Evolutionary conservation across 2,888 invertebrate genomes (phyloP).

Genomic region (Graphium colonna): DNA sequence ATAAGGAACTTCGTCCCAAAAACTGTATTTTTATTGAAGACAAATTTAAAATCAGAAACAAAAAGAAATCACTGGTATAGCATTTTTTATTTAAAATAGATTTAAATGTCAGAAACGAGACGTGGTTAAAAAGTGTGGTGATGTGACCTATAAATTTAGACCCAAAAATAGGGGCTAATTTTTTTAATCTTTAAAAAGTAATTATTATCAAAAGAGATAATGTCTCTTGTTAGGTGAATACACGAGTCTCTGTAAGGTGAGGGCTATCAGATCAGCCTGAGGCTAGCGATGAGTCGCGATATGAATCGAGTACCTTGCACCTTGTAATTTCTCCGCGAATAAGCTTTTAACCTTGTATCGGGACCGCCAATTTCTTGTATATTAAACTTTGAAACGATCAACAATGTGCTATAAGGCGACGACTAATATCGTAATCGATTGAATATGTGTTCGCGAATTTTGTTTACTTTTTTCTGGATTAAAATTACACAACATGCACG

Average conservation of each 20-base stretch:
- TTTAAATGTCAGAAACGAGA: too few relatives aligned
- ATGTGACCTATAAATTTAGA: too few relatives aligned
- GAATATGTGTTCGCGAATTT: too few relatives aligned
- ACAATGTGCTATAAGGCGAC: too few relatives aligned
- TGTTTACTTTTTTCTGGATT: too few relatives aligned
- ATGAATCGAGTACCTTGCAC: conserved; percentile 49
- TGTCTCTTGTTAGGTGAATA: conserved; percentile 20
- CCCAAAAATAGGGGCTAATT: too few relatives aligned
- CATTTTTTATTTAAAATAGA: too few relatives aligned
- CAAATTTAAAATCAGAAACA: not conserved
- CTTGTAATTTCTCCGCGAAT: conserved; percentile 53
- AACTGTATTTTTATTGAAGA: not conserved
- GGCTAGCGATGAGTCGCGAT: conserved; percentile 65
- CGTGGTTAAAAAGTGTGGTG: too few relatives aligned
- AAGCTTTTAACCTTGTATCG: conserved; percentile 23
- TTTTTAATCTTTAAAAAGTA: not conserved
- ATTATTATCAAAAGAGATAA: conserved; percentile 1
- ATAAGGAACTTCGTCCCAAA: too few relatives aligned
- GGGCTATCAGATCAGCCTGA: conserved; percentile 56
- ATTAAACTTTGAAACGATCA: conserved; percentile 6
- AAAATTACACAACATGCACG: too few relatives aligned
- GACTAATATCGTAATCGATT: too few relatives aligned
- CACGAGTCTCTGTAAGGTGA: conserved; percentile 44
- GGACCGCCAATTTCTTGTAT: conserved; percentile 15
- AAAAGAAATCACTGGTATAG: too few relatives aligned